Evolutionary conservation across 2,888 invertebrate genomes (phyloP), one percentile per base, ranked within the genome.

Genomic region (Zygothrica quintamaculata): DNA sequence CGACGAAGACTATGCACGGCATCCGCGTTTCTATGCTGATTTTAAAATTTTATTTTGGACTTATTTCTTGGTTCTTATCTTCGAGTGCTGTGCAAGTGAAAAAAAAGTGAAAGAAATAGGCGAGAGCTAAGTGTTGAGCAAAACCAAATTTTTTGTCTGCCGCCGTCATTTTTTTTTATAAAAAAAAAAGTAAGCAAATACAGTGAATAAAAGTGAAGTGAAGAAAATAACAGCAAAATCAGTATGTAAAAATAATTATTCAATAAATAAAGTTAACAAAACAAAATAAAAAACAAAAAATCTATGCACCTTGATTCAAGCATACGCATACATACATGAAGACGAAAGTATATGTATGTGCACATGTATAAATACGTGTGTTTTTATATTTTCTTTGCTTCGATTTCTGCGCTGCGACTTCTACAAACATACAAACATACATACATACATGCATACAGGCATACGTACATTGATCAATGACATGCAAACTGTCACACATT

Each of bases 121-220:
- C 47, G 46, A 55, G 29, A 12, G 55, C 31, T 42, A 48, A 53
- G 34, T 50, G 61, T 43, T 57, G 48, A 58, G 36, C 48, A 65
- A 74, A 48, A 39, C 57, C 47, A 58, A 57, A 60, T 48, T 59
- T 52, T 44, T 44, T 36, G 26, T 29, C 37, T 33, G 65, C 53
- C 39, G 39, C 39, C 53, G 40, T 51, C 33, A 13, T 33, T 16
- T 37, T 25, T 50, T 47, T 55, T 71, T n/a, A n/a, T n/a, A n/a
- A n/a, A n/a, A n/a, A n/a, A n/a, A 55, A 50, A 58, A 62, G 81
- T 73, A 75, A 75, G 67, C 72, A 13, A 33, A 52, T n/a, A 71
- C 50, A 52, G 64, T 57, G 56, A 48, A 70, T 47, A 22, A 12
- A 60, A 53, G 57, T 61, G 13, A 47, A 65, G 43, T 60, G 40